Evolutionary conservation across 2,888 invertebrate species (phyloP).

Genomic region (Meloe dianella): DNA sequence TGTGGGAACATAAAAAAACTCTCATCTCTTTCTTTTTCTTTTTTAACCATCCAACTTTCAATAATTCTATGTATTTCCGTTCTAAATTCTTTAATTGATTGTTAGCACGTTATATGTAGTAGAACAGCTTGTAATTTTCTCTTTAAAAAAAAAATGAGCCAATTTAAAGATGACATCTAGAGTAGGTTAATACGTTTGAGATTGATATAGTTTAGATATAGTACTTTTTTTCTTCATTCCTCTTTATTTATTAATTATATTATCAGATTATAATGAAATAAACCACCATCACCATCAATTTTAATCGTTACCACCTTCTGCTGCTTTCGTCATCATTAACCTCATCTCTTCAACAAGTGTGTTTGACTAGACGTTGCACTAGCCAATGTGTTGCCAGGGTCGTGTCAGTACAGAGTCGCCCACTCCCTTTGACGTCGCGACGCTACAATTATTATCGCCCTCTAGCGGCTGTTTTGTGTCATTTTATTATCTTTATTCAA

Average conservation of each 20-base stretch:
- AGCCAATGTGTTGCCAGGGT: slow-evolving; percentile 38
- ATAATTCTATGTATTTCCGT: neutral
- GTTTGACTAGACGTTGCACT: slow-evolving; percentile 45
- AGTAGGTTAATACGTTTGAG: neutral
- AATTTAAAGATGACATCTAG: neutral
- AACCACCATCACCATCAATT: slow-evolving; percentile 12
- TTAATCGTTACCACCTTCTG: neutral
- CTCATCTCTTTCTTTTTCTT: neutral
- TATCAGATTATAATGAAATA: no score
- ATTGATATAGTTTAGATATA: neutral
- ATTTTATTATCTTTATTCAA: slow-evolving; percentile 10
- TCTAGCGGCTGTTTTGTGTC: slow-evolving; percentile 24
- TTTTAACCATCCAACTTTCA: neutral
- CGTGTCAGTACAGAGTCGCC: slow-evolving; percentile 28
- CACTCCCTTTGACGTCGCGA: slow-evolving; percentile 23
- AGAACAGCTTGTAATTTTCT: neutral
- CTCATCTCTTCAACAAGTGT: slow-evolving; percentile 42
- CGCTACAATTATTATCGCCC: slow-evolving; percentile 20
- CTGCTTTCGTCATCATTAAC: slow-evolving; percentile 18
- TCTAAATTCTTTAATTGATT: slow-evolving; percentile 3
- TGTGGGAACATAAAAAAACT: neutral
- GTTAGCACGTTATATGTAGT: neutral
- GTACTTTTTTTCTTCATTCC: neutral
- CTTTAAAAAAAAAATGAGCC: neutral
- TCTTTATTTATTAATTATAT: no score